Evolutionary conservation across 1,140 invertebrate genomes (phyloP).

Genomic region (Micrasema longulum): DNA sequence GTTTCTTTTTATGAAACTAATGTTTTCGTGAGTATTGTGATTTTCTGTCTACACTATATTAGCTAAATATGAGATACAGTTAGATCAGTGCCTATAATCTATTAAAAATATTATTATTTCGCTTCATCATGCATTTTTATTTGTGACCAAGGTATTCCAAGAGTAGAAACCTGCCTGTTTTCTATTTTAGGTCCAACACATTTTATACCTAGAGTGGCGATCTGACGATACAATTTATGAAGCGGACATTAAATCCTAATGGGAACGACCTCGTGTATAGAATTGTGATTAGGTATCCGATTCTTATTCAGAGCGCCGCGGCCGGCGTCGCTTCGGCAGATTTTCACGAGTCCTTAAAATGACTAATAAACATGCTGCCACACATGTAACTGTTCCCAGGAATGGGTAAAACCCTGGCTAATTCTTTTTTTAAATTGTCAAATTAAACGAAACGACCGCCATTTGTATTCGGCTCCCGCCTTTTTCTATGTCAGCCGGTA

Average conservation of each 20-base stretch:
- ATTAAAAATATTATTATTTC: too few species aligned
- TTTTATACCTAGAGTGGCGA: too few species aligned
- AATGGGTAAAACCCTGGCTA: background rate
- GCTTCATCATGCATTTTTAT: too few species aligned
- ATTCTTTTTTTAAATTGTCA: conserved; percentile 31
- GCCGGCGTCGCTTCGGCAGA: background rate
- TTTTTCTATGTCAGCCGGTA: conserved; percentile 4
- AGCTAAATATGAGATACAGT: too few species aligned
- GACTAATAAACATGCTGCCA: conserved; percentile 7
- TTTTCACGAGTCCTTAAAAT: conserved; percentile 20
- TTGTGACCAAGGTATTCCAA: too few species aligned
- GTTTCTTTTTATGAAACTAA: too few species aligned
- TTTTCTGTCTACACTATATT: too few species aligned
- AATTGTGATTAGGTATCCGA: background rate
- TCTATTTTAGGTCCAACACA: too few species aligned
- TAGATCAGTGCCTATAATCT: too few species aligned
- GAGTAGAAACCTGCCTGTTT: too few species aligned
- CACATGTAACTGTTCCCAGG: background rate
- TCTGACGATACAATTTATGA: conserved; percentile 11
- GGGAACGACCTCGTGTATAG: conserved; percentile 5
- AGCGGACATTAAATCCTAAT: conserved; percentile 14
- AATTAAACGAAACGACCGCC: conserved; percentile 20
- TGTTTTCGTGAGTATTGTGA: too few species aligned
- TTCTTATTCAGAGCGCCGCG: background rate
- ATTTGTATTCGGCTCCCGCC: conserved; percentile 26